These are phyloP conservation scores for Tilapia sparmanii DNA, from an alignment of 2,113 vertebrate species.

Conservation along the genomic window DNA sequence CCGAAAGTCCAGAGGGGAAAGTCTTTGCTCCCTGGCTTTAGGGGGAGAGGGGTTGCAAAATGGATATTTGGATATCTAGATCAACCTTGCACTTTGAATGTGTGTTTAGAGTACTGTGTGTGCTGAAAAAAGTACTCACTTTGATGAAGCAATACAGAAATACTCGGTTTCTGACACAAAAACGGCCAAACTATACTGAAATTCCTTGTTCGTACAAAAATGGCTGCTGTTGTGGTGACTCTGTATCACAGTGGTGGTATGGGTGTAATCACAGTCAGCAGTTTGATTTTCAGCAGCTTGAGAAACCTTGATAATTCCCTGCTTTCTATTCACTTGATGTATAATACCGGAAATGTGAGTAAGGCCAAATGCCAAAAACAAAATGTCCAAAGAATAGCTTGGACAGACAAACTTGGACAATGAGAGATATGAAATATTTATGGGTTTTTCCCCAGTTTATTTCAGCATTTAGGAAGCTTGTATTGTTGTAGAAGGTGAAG, in stretches of 20 bases:
- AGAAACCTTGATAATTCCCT: neutral
- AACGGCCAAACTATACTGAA: neutral
- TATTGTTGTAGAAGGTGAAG: neutral
- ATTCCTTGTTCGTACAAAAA: neutral
- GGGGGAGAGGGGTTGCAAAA: conserved; percentile 21
- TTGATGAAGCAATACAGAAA: neutral
- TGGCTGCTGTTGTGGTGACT: neutral
- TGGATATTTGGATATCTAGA: neutral
- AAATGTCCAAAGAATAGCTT: neutral
- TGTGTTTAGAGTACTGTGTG: neutral
- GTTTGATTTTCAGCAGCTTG: neutral
- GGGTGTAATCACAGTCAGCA: neutral
- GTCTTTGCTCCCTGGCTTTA: neutral
- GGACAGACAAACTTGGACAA: too few relatives aligned
- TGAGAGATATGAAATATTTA: neutral
- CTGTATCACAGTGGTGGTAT: neutral
- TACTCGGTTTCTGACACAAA: neutral
- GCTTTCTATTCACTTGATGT: neutral
- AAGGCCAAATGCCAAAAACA: neutral
- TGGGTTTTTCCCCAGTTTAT: too few relatives aligned
- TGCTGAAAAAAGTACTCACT: neutral
- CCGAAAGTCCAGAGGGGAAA: neutral
- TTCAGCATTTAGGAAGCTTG: neutral
- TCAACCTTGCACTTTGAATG: conserved; percentile 21
- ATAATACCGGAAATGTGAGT: neutral